Percentiles rank a stretch among this genome's conserved stretches.
Evolutionary conservation across 2,797 vertebrate genomes (phyloP).

Genomic region (Tapera naevia): DNA sequence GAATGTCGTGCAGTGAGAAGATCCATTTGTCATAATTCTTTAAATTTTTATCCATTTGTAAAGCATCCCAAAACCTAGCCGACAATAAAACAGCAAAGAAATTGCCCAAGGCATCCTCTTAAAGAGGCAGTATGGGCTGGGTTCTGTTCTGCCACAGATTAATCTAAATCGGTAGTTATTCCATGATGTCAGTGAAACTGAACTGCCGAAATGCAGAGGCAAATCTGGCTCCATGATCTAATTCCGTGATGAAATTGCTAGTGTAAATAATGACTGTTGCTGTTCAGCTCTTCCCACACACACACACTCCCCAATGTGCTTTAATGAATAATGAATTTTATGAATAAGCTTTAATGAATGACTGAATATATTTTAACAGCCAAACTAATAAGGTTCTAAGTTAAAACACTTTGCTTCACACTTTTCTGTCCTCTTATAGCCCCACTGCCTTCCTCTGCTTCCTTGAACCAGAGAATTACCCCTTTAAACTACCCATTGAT

Average conservation of each 20-base stretch:
- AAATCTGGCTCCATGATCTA: conserved; percentile 30
- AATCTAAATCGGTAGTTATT: conserved; percentile 30
- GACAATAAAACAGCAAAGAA: conserved; percentile 34
- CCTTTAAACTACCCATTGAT: not conserved
- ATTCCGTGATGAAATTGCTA: not conserved
- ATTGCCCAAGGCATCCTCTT: conserved; percentile 5
- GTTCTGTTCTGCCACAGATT: conserved; percentile 21
- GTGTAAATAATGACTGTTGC: conserved; percentile 20
- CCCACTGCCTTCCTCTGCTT: not conserved
- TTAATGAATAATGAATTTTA: conserved; percentile 50
- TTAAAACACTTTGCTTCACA: conserved; percentile 1
- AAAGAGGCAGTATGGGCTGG: conserved; percentile 8
- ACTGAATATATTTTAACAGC: conserved; percentile 40
- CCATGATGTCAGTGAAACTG: conserved; percentile 47
- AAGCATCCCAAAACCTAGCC: conserved; percentile 35
- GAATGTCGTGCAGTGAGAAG: conserved; percentile 21
- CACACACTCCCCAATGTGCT: not conserved
- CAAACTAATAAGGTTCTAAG: not conserved
- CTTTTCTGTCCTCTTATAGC: not conserved
- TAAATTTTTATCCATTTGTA: conserved; percentile 57
- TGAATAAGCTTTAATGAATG: conserved; percentile 58
- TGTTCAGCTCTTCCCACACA: not conserved
- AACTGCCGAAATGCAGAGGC: conserved; percentile 3
- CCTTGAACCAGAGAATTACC: not conserved
- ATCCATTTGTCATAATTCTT: conserved; percentile 65